A percentile compares a stretch with the other conserved stretches of the same genome.
Conservation (phyloP, 2,888 invertebrate species). For the Stenoptilia bipunctidactyla region DNA sequence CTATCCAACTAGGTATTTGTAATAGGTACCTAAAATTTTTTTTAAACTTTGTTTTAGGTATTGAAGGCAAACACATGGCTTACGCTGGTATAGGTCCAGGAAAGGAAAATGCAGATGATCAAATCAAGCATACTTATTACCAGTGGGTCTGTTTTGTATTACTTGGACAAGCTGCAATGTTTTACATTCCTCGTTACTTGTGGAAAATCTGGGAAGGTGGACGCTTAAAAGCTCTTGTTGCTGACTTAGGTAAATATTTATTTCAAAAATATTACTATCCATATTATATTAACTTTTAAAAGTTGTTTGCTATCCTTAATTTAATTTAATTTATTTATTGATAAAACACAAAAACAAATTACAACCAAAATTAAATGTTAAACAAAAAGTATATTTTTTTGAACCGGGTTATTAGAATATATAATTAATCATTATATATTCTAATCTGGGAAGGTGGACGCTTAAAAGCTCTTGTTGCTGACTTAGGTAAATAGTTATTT, state of each 20-base stretch:
- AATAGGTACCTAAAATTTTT: too few species aligned
- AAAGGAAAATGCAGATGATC: conserved; percentile 39
- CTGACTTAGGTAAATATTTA: conserved; percentile 61
- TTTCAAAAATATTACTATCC: conserved; percentile 2
- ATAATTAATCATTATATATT: too few species aligned
- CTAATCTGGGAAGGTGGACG: conserved; percentile 77
- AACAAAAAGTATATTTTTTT: too few species aligned
- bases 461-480: conserved; percentile 70
- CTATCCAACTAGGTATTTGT: too few species aligned
- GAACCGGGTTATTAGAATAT: too few species aligned
- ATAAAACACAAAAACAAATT: too few species aligned
- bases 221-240: conserved; percentile 69
- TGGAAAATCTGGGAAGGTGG: conserved; percentile 82
- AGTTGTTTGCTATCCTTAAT: too few species aligned
- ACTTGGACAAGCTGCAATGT: conserved; percentile 75
- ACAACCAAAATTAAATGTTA: too few species aligned
- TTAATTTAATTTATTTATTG: too few species aligned
- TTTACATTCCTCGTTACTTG: conserved; percentile 77
- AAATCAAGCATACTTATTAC: conserved; percentile 74
- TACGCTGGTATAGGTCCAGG: conserved; percentile 64
- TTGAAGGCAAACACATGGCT: conserved; percentile 58
- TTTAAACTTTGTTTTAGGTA: conserved; percentile 32
- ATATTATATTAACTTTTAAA: too few species aligned
- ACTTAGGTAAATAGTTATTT: conserved; percentile 54
- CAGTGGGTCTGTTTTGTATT: conserved; percentile 82